Conservation (phyloP, 2,797 vertebrate species). For the Clarias pachynema region DNA sequence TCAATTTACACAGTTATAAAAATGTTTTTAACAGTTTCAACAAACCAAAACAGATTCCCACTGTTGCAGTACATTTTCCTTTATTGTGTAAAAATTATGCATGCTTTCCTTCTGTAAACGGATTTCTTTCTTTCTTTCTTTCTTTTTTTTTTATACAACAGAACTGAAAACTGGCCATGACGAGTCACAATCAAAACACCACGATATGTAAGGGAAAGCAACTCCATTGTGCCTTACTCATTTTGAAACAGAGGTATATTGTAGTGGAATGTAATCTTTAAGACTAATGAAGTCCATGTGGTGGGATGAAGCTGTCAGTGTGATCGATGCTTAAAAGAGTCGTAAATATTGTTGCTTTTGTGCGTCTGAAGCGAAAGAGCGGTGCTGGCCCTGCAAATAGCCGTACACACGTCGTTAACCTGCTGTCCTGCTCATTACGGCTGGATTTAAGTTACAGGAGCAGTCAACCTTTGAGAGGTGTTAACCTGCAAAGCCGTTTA, state of each 20-base stretch:
- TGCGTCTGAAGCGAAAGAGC: slow-evolving; percentile 61
- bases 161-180: background rate
- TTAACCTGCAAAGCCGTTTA: slow-evolving; percentile 71
- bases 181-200: background rate
- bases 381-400: slow-evolving; percentile 67
- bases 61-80: background rate
- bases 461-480: slow-evolving; percentile 66
- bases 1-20: background rate
- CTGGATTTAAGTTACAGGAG: slow-evolving; percentile 71
- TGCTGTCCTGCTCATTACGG: slow-evolving; percentile 77
- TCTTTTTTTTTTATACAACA: background rate
- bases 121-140: too few relatives aligned
- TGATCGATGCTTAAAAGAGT: slow-evolving; percentile 77
- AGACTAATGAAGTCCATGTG: slow-evolving; percentile 77
- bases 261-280: slow-evolving; percentile 69
- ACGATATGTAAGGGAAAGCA: background rate
- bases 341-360: slow-evolving; percentile 76
- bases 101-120: too few relatives aligned
- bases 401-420: slow-evolving; percentile 74
- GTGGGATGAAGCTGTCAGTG: slow-evolving; percentile 71
- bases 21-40: slow-evolving; percentile 4
- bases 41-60: background rate
- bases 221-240: slow-evolving; percentile 32
- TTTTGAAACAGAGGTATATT: slow-evolving; percentile 61
- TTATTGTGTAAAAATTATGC: background rate